phyloP scores from a whole-genome alignment of 2,113 vertebrate species.

The Isurus oxyrinchus region DNA sequence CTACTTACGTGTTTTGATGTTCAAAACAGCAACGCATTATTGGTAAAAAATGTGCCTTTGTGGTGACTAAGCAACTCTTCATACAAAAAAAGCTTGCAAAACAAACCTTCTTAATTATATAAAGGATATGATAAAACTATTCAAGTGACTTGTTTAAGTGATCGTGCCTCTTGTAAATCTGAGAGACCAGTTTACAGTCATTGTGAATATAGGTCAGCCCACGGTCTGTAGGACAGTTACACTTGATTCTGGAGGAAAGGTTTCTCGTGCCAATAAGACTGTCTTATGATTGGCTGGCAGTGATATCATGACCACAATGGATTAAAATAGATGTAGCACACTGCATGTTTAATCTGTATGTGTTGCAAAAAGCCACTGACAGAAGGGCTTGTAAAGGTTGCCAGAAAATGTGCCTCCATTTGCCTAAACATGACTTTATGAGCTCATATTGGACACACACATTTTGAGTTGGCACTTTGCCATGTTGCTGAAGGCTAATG shows the following conservation, averaged over 20 bases:
- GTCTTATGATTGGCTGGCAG: not conserved
- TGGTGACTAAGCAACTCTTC: not conserved
- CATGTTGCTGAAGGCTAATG: not conserved
- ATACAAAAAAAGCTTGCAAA: not conserved
- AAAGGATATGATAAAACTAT: not conserved
- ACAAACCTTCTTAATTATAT: not conserved
- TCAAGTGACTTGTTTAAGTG: not conserved
- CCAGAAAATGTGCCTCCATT: not conserved
- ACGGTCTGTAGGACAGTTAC: not conserved
- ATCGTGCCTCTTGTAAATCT: not conserved
- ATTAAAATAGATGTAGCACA: slow-evolving; percentile 18
- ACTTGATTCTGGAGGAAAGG: not conserved
- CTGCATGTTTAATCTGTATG: not conserved
- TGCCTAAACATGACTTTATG: not conserved
- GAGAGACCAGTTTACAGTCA: not conserved
- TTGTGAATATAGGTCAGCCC: not conserved
- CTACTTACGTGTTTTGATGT: not conserved
- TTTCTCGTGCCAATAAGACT: not conserved
- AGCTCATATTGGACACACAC: not conserved
- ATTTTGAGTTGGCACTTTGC: not conserved
- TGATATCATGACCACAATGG: slow-evolving; percentile 3
- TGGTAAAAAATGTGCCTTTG: not conserved
- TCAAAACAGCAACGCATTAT: not conserved
- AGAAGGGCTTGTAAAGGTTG: slow-evolving; percentile 1
- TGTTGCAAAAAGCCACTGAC: not conserved